Base-by-base conservation (phyloP, 2,888 invertebrate genomes). In the Agriopis aurantiaria region DNA sequence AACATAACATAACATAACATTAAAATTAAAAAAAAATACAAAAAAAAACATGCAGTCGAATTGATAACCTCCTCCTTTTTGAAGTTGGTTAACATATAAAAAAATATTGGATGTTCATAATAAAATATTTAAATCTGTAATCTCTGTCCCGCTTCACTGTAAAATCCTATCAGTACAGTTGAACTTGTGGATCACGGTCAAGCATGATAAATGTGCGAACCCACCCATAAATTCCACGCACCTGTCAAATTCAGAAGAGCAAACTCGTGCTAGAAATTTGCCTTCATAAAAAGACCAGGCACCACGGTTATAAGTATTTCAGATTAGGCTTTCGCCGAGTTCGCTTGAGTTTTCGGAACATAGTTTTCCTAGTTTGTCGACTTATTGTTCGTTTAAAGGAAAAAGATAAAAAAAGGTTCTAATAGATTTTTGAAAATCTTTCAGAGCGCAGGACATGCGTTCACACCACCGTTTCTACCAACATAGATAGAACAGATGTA, bases 231-330 rank as follows among this genome's bases (percentile, higher is more conserved):
- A 69, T 76, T 68, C 53, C 49, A 49, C 65, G 63, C 69, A 68
- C 75, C 75, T 72, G 75, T 65, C 72, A 60, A 63, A 68, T 57
- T 63, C 60, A 68, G 61, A 68, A 68, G 56, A 73, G 72, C 73
- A 69, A 71, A 52, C 51, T 45, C 40, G 41, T 17, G 14, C 33
- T 56, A 33, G 46, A 52, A 61, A 46, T 59, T 43, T 64, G 63
- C 58, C 33, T 17, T 52, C 55, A 58, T 65, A 58, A 69, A 73
- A 69, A 51, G 7, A 51, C 52, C 69, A 69, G 74, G 68, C 62
- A 41, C 52, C 53, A 56, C 11, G 40, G 17, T 48, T 43, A 43
- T 8, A n/a, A 2, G 5, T n/a, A 6, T 6, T 12, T 12, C 6
- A 7, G 48, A 4, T 12, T 7, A 12, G 7, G 12, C n/a, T 10